Base-by-base conservation (phyloP, 2,888 invertebrate species). In the Sericinus montela region DNA sequence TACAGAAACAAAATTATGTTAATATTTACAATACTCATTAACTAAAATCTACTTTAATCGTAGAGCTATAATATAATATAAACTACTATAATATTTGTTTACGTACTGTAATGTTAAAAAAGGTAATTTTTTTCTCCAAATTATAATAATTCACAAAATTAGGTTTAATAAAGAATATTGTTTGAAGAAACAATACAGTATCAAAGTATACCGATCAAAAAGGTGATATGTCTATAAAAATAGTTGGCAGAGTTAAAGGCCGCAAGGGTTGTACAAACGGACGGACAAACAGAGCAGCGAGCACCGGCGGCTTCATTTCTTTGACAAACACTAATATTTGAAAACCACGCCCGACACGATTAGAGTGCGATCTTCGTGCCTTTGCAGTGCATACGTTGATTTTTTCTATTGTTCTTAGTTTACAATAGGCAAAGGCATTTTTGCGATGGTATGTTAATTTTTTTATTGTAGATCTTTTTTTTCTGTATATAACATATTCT, bases 261-360 rank as follows among this genome's bases (percentile, higher is more conserved):
- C 71, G 76, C 73, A 74, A 69, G 70, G 72, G 58, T 61, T 62
- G 62, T 57, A 65, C 65, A 60, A 62, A 66, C 65, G 67, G 57
- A 62, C 60, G 63, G 62, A 62, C 67, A 62, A 51, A 54, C 56
- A 56, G 36, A 32, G 34, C 46, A 16, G 43, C 39, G 38, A 47
- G 51, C 51, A 38, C 54, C 54, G 59, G 46, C 65, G 70, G 67
- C 67, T 75, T 71, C 72, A 78, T 78, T 84, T 86, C 86, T 86
- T 85, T 85, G 82, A 67, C 86, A 85, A 86, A 85, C 80, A 85
- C 81, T 78, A 86, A 86, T 85, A 85, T 86, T 86, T 85, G 84
- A 76, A 76, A 80, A 70, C 75, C 69, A 64, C 71, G 71, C 66
- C 65, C 65, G 64, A 62, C 65, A 60, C 77, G 75, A 78, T 82